Conservation (phyloP, 2,113 vertebrate genomes). For the Poeciliopsis occidentalis region DNA sequence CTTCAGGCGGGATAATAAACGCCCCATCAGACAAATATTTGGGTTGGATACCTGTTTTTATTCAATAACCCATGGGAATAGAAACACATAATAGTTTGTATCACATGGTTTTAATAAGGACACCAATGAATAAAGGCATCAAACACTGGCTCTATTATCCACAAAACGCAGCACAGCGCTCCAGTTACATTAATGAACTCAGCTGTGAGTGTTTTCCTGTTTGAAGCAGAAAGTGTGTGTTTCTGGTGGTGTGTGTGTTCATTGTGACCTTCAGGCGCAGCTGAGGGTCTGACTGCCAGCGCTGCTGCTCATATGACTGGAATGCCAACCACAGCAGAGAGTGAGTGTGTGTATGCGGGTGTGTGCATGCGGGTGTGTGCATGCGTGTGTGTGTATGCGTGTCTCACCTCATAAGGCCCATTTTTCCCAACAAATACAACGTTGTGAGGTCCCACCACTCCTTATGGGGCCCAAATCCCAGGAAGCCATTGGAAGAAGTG, state of each 20-base stretch:
- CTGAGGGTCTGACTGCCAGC: conserved; percentile 54
- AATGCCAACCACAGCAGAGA: conserved; percentile 43
- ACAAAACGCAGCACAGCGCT: conserved; percentile 14
- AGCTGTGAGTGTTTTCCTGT: conserved; percentile 11
- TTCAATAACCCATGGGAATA: conserved; percentile 16
- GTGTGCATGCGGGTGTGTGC: neutral
- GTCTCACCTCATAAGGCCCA: neutral
- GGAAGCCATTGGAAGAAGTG: no score
- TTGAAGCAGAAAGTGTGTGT: conserved; percentile 12
- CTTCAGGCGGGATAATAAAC: conserved; percentile 4
- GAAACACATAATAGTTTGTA: conserved; percentile 18
- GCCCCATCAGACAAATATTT: conserved; percentile 14
- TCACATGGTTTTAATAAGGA: conserved; percentile 27
- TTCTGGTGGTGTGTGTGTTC: conserved; percentile 19
- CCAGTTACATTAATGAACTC: conserved; percentile 49
- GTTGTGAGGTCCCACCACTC: neutral
- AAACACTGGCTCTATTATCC: neutral
- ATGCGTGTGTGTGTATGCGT: neutral
- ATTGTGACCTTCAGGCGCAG: conserved; percentile 65
- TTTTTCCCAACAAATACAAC: neutral
- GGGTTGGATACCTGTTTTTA: conserved; percentile 7
- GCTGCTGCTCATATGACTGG: conserved; percentile 45
- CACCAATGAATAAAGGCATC: neutral
- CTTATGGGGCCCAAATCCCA: neutral
- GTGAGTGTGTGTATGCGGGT: neutral